A percentile compares a stretch with the other conserved stretches of the same genome.
Conservation (phyloP, 2,797 vertebrate species). For the Pseudotriccus pelzelni region DNA sequence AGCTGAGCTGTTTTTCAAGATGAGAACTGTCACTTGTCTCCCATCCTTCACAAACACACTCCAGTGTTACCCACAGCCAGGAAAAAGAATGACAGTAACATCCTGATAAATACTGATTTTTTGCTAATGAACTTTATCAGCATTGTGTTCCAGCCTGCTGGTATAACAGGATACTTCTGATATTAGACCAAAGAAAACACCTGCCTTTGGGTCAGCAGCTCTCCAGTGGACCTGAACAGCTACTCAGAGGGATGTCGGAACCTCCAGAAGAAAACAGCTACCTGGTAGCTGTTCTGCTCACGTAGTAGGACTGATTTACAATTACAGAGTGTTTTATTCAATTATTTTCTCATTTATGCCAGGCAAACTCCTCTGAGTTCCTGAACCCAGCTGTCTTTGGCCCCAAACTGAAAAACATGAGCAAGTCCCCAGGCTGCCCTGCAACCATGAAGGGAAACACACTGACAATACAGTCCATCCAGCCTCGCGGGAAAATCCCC, state of each 20-base stretch:
- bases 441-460: neutral
- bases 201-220: neutral
- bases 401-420: neutral
- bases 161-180: neutral
- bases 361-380: neutral
- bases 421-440: neutral
- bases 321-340: neutral
- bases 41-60: neutral
- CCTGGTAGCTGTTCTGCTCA: neutral
- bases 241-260: neutral
- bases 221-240: neutral
- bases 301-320: neutral
- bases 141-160: neutral
- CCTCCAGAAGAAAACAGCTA: neutral
- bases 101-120: neutral
- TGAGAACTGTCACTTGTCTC: neutral
- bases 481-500: neutral
- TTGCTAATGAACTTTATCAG: neutral
- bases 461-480: neutral
- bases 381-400: constrained; percentile 15
- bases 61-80: neutral
- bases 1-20: neutral
- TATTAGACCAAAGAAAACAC: neutral
- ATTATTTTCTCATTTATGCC: neutral
- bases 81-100: neutral